Evolutionary conservation across 1,140 invertebrate genomes (phyloP), one percentile per base, ranked within the genome.

Genomic region (Rhopalosiphum maidis): DNA sequence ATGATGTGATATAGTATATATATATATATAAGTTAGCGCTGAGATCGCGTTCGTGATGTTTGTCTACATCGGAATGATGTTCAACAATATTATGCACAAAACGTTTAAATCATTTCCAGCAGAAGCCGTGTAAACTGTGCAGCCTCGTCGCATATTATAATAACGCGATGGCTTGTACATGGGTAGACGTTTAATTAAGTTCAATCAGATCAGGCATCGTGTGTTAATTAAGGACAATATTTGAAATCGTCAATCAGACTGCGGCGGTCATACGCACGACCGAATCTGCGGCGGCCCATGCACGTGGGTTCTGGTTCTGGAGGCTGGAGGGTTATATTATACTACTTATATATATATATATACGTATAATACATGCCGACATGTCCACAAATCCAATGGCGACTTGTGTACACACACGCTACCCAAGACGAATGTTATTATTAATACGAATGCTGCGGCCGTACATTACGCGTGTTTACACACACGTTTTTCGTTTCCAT

Each of bases 191-290:
- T 91, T 91, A 91, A 91, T 91, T 91, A 91, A 77, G 90, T 91
- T 77, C 90, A 91, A 91, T 91, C 90, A 91, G 55, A 91, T 91
- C 90, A 91, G 90, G 15, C 86, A 48, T 87, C 90, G 90, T n/a
- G 90, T 41, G 41, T 46, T 77, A 77, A 82, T 91, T 91, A 91
- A 91, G 60, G 30, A 82, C 60, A 91, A 91, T 91, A 91, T 91
- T 91, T 41, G 90, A 48, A 91, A 91, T 91, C 90, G 90, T 91
- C 90, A 91, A 91, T 91, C 89, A 91, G 90, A 82, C 90, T 82
- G 41, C 90, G 90, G 54, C 43, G 30, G 90, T 91, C 41, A 48
- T 43, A 77, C 60, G 60, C 35, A 77, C 37, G 60, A 91, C 90
- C 90, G 41, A 91, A 46, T 77, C 30, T 30, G 41, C 22, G 41